Evolutionary conservation across 2,888 invertebrate species (phyloP), one percentile per base, ranked within the genome.

Genomic region (Rotaria macrura): DNA sequence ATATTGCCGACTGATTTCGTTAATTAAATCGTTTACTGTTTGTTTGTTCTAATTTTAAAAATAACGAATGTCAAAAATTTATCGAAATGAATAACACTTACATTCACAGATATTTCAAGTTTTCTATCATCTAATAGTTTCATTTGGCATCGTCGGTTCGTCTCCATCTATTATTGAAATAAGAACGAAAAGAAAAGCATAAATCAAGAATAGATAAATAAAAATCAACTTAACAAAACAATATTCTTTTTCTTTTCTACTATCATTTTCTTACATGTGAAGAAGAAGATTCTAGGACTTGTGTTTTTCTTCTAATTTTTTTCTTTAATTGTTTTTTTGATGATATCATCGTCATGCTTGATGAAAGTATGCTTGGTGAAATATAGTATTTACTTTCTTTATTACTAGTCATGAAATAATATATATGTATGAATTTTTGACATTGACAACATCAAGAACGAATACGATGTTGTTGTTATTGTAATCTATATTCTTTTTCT

Each of bases 1-100:
- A 43, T 79, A 79, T 79, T 79, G 79, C n/a, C 79, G 40, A 79
- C 43, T n/a, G n/a, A 79, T 79, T 40, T 79, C 79, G n/a, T 43
- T 43, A 10, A 79, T 79, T 43, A 79, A 43, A 43, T 79, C 79
- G 9, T 25, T 12, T 43, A 79, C 43, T 43, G 43, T 79, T 79
- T 79, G 79, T 79, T 79, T 79, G 25, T 12, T 43, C 79, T 79
- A 79, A 79, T 49, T n/a, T n/a, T 25, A 12, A 79, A 20, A 34
- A 29, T 49, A 49, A 49, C 10, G 5, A 9, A 47, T 47, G 2
- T 9, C 10, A 47, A 47, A 43, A 7, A 10, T 43, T 43, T 43
- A 43, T 38, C 23, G 4, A 7, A 3, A 38, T 38, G 2, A 0
- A 14, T 38, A 38, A 2, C 25, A 79, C 79, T 79, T 43, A 79